Evolutionary conservation across 2,797 vertebrate species (phyloP), one percentile per base, ranked within the genome.

Genomic region (Leuciscus waleckii): DNA sequence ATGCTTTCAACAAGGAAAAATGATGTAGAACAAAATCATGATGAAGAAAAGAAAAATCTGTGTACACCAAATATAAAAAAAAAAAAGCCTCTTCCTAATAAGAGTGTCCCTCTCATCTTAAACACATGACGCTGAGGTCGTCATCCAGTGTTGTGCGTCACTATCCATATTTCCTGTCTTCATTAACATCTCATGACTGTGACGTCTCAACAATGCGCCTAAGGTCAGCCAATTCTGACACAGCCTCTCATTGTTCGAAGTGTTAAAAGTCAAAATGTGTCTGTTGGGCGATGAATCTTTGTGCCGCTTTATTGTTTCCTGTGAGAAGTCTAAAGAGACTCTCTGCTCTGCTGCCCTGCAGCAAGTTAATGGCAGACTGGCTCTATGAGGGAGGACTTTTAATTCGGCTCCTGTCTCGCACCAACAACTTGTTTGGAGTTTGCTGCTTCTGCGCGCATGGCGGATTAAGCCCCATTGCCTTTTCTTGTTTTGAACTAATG

Each of bases 401-500:
- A 98, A 99, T 99, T 99, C 97, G 98, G 97, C 98, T 98, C 99
- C 98, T 98, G 97, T 99, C 97, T 98, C 98, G 99, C 97, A 97
- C 97, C 97, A 98, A 97, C 98, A 99, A 99, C 97, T 99, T 96
- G 97, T 97, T 99, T 98, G 99, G 99, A 99, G 98, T 99, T 90
- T 99, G 98, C 98, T 98, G 97, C 98, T 97, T 97, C 97, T 98
- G 98, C 97, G 99, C 98, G 98, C 98, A 97, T 99, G 97, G 97
- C 96, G 93, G 97, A 98, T 97, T 98, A 98, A 98, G 98, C 98
- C 98, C 98, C 98, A 99, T 99, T 99, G 98, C 97, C 98, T 99
- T 99, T 99, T 99, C 98, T 99, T 99, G 98, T 99, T 99, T 99
- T 99, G 98, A 99, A 99, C 98, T 99, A 99, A 99, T 99, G 98